Percentiles rank a stretch among this genome's conserved stretches.
Evolutionary conservation across 2,797 vertebrate species (phyloP).

Genomic region (Dendrocincla fuliginosa): DNA sequence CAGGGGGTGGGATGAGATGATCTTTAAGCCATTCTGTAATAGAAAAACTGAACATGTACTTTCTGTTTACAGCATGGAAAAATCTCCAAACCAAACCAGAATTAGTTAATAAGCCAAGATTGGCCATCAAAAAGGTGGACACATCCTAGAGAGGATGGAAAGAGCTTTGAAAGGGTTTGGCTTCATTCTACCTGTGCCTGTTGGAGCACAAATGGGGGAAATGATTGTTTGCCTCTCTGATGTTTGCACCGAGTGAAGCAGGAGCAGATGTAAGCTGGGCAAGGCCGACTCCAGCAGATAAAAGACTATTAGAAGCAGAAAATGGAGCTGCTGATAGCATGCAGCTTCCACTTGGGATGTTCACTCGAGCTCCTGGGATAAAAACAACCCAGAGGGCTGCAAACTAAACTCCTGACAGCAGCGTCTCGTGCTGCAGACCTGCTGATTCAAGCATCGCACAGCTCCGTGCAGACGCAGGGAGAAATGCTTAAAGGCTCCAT

Average conservation of each 20-base stretch:
- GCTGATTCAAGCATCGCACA: constrained; percentile 60
- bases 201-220: neutral
- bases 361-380: neutral
- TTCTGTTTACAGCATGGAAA: neutral
- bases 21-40: neutral
- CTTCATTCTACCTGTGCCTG: neutral
- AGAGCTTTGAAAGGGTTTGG: neutral
- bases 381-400: neutral
- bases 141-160: neutral
- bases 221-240: neutral
- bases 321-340: neutral
- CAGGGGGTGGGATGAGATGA: neutral
- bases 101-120: neutral
- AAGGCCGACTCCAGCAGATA: neutral
- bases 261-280: constrained; percentile 12
- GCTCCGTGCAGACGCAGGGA: neutral
- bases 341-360: neutral
- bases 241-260: neutral
- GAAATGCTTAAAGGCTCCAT: constrained; percentile 58
- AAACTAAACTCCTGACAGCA: neutral
- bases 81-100: neutral
- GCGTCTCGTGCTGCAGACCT: neutral
- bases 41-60: neutral
- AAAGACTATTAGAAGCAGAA: neutral
- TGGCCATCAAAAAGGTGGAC: neutral